phyloP scores from a whole-genome alignment of 2,797 vertebrate genomes.

The Acropternis orthonyx region DNA sequence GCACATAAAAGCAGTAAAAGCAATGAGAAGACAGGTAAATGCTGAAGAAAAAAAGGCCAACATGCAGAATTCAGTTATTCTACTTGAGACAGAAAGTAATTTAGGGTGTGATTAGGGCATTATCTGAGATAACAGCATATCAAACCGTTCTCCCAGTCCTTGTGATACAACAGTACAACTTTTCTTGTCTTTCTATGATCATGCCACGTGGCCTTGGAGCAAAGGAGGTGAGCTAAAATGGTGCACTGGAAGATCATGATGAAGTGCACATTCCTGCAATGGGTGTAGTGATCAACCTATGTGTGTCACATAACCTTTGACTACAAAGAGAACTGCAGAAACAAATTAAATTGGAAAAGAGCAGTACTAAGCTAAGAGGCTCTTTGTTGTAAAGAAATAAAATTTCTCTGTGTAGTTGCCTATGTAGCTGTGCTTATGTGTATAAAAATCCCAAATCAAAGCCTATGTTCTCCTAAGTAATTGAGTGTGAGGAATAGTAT shows the following conservation, averaged over 20 bases:
- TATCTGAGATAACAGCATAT: background rate
- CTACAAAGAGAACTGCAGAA: background rate
- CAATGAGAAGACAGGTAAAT: background rate
- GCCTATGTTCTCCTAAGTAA: background rate
- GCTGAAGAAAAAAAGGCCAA: background rate
- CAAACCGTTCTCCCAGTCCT: background rate
- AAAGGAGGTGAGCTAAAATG: background rate
- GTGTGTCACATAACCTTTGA: background rate
- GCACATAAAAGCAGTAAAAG: background rate
- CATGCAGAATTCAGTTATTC: background rate
- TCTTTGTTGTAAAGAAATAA: background rate
- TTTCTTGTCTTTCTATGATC: background rate
- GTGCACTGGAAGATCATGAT: background rate
- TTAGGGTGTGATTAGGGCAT: background rate
- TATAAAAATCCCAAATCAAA: background rate
- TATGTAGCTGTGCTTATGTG: background rate
- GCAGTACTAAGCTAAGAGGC: background rate
- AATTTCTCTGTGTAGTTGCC: background rate
- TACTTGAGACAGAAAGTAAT: background rate
- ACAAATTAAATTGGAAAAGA: background rate
- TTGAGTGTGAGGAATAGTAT: background rate
- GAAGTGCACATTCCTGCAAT: background rate
- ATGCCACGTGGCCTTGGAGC: background rate
- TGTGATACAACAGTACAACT: background rate
- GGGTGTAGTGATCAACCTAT: background rate